Evolutionary conservation across 2,888 invertebrate species (phyloP), one percentile per base, ranked within the genome.

Genomic region (Tryphoninae sp.): DNA sequence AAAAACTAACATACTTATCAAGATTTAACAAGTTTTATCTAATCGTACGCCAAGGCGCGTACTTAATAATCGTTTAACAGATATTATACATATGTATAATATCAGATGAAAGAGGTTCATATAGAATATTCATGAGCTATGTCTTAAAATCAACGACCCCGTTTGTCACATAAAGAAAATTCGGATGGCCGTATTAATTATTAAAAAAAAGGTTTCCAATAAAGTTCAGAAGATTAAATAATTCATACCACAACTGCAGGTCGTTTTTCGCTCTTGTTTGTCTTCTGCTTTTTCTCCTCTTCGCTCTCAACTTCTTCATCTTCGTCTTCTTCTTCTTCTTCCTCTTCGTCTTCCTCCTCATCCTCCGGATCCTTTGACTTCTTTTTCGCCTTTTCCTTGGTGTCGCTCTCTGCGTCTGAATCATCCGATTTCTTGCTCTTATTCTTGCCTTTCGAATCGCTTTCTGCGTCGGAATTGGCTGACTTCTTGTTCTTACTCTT

Each of bases 201-300:
- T 9, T 45, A 45, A 11, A 45, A 45, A 45, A 45, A 1, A 45
- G 9, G 11, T 45, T 45, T 45, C 13, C 45, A 45, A 45, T 45
- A 45, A 16, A n/a, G 7, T n/a, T 26, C n/a, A 49, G 9, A 23
- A 76, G 59, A 68, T 19, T 22, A 49, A 77, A 67, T 16, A 26
- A 76, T 26, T 45, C 84, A 80, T 81, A 89, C 86, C 45, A 77
- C 85, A 9, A 82, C 58, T 40, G 82, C 58, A 26, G 85, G 42
- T 9, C 87, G 85, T 83, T 89, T 89, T 2, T 87, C 83, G 79
- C 88, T 88, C 45, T 86, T 89, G 22, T 86, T 89, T 51, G 78
- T 23, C 9, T 71, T 61, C 64, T 85, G 84, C 55, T 87, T 86
- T 40, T 84, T 88, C 51, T 87, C 86, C 61, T 87, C 86, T 45